phyloP scores from a whole-genome alignment of 2,888 invertebrate species.

The Pheosia gnoma region DNA sequence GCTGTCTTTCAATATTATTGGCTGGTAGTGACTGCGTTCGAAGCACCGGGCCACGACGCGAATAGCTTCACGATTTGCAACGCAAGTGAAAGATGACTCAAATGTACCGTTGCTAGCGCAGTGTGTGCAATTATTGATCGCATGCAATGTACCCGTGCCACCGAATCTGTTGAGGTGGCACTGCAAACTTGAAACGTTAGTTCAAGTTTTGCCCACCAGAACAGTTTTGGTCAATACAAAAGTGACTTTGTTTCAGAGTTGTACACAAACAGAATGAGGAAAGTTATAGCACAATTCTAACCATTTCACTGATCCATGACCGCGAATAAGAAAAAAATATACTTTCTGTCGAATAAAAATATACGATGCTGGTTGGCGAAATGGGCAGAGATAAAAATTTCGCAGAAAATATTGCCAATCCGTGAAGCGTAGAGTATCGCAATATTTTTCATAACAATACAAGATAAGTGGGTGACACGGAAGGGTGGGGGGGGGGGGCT shows the following conservation, averaged over 20 bases:
- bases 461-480: constrained; percentile 24
- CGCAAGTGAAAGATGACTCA: constrained; percentile 47
- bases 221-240: too few species aligned
- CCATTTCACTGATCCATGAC: constrained; percentile 9
- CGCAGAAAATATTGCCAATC: constrained; percentile 9
- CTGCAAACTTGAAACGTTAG: neutral
- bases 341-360: too few species aligned
- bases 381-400: neutral
- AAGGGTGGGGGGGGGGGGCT: neutral
- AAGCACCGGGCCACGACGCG: constrained; percentile 33
- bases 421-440: constrained; percentile 13
- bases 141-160: neutral
- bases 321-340: neutral
- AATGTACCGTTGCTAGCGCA: constrained; percentile 29
- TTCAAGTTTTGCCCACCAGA: too few species aligned
- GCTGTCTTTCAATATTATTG: constrained; percentile 62
- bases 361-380: neutral
- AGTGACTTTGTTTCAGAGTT: too few species aligned
- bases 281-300: constrained; percentile 13
- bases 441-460: constrained; percentile 25
- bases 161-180: neutral
- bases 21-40: constrained; percentile 51
- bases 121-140: constrained; percentile 1
- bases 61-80: constrained; percentile 53
- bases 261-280: neutral